Evolutionary conservation across 2,113 vertebrate species (phyloP), one percentile per base, ranked within the genome.

Genomic region (Turdus rufiventris): DNA sequence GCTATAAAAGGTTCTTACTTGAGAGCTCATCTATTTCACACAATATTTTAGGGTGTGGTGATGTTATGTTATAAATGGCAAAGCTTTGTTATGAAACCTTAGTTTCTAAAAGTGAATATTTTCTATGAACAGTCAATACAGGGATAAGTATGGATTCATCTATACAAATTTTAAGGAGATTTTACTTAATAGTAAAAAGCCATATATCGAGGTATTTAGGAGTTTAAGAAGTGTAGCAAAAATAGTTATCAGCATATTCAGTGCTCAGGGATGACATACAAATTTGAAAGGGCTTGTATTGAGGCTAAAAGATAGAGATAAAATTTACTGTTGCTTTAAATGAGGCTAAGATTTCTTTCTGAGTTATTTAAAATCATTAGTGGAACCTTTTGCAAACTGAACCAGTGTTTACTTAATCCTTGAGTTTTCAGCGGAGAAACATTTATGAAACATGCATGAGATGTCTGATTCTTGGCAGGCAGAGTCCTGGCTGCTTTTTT

Each of bases 391-490:
- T 71, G 36, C 71, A 93, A 85, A 74, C 43, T 67, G 81, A 94
- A 53, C 43, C 45, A 24, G 48, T 76, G 60, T 89, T 95, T 95
- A 78, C 82, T 76, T 94, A 94, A 94, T 96, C 77, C 76, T 81
- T 79, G 42, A 74, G n/a, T 93, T 93, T 96, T 96, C 73, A 89
- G 71, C 14, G 60, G 75, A 92, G 82, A 61, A 95, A 76, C 51
- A 85, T 84, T 95, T 93, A 93, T 95, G 94, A 97, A 96, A 96
- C 87, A 89, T 96, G 88, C 85, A 94, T 94, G 90, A 96, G 89
- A 78, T 86, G 19, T 92, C 74, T 91, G 56, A 34, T 76, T 88
- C 88, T 95, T 97, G 93, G 94, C 90, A 93, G 67, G 60, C 90
- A 89, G 61, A 3, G 0, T 85, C 47, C 85, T 91, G 95, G 70